Percentiles rank a stretch among this genome's conserved stretches.
Conservation (phyloP, 2,113 vertebrate species). For the Clupea harengus region DNA sequence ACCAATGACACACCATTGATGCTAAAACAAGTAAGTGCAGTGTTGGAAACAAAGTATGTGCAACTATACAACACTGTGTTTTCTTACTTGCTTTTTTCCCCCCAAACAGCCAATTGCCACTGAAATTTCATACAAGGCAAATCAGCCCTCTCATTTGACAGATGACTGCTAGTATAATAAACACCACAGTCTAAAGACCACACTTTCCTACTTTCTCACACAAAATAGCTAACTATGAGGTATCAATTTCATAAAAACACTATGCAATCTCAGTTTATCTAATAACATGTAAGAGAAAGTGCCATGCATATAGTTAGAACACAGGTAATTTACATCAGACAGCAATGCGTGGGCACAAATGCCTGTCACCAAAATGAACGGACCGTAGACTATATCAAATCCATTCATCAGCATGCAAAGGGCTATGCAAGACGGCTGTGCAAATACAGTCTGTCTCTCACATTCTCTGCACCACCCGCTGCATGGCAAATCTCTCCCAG, state of each 20-base stretch:
- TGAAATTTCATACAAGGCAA: neutral
- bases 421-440: neutral
- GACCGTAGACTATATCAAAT: neutral
- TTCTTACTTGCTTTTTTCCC: neutral
- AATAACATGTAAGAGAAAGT: neutral
- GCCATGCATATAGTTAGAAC: neutral
- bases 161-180: too few relatives aligned
- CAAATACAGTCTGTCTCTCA: neutral
- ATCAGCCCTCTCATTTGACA: too few relatives aligned
- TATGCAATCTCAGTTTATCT: neutral
- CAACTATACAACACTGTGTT: neutral
- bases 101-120: neutral
- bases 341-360: neutral
- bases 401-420: neutral
- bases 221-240: neutral
- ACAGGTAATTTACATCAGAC: neutral
- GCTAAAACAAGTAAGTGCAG: neutral
- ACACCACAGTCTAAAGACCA: neutral
- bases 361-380: neutral
- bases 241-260: neutral
- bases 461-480: conserved; percentile 10
- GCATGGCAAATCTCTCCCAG: conserved; percentile 27
- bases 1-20: neutral
- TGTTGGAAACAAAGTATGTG: neutral
- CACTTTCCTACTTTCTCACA: too few relatives aligned